Conservation (phyloP, 2,113 vertebrate genomes). For the Dendrocopos noguchii region DNA sequence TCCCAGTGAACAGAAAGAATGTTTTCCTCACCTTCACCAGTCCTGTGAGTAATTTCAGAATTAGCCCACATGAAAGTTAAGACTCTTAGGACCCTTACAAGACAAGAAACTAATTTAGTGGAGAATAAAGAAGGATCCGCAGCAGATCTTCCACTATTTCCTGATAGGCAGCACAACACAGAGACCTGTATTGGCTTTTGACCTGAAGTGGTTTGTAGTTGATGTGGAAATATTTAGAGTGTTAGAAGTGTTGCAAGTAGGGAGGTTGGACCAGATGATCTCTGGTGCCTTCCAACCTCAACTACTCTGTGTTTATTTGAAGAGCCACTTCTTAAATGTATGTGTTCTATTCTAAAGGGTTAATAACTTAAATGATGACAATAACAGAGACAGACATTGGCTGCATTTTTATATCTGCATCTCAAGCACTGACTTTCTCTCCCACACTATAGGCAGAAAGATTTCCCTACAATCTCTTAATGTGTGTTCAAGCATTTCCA, state of each 20-base stretch:
- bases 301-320: not conserved
- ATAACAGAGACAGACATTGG: not conserved
- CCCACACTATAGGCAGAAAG: not conserved
- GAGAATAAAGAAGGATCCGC: not conserved
- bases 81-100: not conserved
- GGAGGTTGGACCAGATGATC: not conserved
- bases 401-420: not conserved
- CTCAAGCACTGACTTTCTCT: not conserved
- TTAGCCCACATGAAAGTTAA: not conserved
- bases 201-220: accelerated
- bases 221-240: not conserved
- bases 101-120: not conserved
- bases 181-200: not conserved
- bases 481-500: not conserved
- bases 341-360: not conserved
- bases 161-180: not conserved
- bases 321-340: not conserved
- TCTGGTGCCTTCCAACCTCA: not conserved
- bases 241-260: not conserved
- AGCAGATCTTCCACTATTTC: not conserved
- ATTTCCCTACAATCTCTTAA: not conserved
- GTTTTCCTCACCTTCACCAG: not conserved
- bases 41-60: not conserved
- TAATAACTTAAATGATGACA: not conserved
- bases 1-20: not conserved